Evolutionary conservation across 2,888 invertebrate genomes (phyloP).

Genomic region (Eupsilia transversa): DNA sequence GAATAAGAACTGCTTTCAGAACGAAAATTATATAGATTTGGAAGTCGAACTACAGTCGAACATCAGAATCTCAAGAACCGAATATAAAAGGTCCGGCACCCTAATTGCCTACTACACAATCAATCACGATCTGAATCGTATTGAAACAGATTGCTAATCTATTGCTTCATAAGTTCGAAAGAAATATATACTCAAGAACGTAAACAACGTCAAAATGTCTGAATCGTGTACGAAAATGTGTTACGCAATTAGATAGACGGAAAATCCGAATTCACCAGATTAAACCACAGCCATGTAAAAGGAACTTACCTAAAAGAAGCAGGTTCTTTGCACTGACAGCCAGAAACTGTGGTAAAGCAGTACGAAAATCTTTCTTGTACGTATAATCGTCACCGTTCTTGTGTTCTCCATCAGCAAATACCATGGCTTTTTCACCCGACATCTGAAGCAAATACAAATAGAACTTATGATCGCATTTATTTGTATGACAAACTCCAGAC

Average conservation of each 20-base stretch:
- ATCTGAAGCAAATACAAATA: slow-evolving; percentile 67
- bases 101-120: no score
- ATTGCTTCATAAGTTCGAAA: no score
- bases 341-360: slow-evolving; percentile 93
- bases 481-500: slow-evolving; percentile 21
- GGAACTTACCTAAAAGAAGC: slow-evolving; percentile 91
- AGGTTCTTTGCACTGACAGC: slow-evolving; percentile 96
- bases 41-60: neutral
- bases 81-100: no score
- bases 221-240: no score
- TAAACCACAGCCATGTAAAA: neutral
- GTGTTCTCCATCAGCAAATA: slow-evolving; percentile 47
- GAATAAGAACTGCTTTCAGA: neutral
- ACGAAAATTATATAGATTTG: neutral
- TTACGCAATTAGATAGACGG: no score
- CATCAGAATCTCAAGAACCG: no score
- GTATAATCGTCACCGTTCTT: slow-evolving; percentile 68
- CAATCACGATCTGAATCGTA: no score
- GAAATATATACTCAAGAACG: no score
- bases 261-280: neutral
- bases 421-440: slow-evolving; percentile 64
- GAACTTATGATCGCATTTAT: slow-evolving; percentile 19
- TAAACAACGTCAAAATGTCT: no score
- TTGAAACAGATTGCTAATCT: no score
- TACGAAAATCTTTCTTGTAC: slow-evolving; percentile 86